Evolutionary conservation across 92 coral and sea anemone genomes (phyloP).

Genomic region (Heliopora coerulea): DNA sequence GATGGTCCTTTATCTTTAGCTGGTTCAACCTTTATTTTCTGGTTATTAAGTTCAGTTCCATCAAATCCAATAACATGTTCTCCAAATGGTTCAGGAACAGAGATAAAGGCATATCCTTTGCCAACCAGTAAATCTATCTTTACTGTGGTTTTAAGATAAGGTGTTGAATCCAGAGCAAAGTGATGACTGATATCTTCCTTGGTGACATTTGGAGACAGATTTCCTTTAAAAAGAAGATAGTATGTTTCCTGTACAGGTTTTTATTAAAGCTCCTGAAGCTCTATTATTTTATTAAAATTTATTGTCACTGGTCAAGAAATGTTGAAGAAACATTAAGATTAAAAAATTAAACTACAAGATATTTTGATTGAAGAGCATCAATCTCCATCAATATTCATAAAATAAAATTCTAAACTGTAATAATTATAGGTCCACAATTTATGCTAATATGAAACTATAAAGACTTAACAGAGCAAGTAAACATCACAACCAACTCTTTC

Average conservation of each 20-base stretch:
- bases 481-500: too few species aligned
- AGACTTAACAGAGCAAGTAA: too few species aligned
- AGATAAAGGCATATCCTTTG: conserved; percentile 80
- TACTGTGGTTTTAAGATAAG: conserved; percentile 79
- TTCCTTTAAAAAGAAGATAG: conserved; percentile 54
- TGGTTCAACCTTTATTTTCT: conserved; percentile 73
- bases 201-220: conserved; percentile 73
- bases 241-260: conserved; percentile 14
- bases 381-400: too few species aligned
- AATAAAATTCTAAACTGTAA: too few species aligned
- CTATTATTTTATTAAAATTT: too few species aligned
- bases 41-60: conserved; percentile 72
- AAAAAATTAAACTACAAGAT: too few species aligned
- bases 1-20: conserved; percentile 47
- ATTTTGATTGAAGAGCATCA: too few species aligned
- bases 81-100: conserved; percentile 83
- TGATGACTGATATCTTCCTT: conserved; percentile 73
- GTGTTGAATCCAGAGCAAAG: conserved; percentile 81
- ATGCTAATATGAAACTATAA: too few species aligned
- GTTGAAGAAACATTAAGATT: too few species aligned
- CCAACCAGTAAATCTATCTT: conserved; percentile 85
- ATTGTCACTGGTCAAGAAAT: too few species aligned
- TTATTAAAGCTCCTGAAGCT: too few species aligned
- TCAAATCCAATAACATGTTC: conserved; percentile 68
- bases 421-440: too few species aligned